Conservation (phyloP, 64 coral and sea anemone species). For the Montipora efflorescens region DNA sequence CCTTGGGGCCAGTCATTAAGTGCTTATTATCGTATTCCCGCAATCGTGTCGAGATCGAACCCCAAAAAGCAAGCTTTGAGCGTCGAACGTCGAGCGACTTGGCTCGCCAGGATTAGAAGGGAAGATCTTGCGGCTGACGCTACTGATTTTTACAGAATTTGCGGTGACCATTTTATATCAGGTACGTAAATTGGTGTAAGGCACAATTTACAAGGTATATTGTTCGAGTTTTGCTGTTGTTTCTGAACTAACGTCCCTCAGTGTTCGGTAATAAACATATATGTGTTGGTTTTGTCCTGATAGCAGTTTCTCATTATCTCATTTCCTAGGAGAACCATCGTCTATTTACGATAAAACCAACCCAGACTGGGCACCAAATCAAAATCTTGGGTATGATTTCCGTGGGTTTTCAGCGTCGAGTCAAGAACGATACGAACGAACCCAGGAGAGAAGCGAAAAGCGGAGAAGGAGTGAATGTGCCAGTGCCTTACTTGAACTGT, state of each 20-base stretch:
- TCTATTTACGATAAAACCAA: neutral
- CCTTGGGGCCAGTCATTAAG: too few species aligned
- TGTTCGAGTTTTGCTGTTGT: neutral
- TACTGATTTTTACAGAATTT: too few species aligned
- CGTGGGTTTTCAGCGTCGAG: neutral
- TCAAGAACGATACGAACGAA: neutral
- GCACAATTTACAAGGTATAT: too few species aligned
- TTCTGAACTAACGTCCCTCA: neutral
- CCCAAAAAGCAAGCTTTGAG: too few species aligned
- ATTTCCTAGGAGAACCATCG: neutral
- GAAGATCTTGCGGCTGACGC: too few species aligned
- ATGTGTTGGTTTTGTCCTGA: neutral
- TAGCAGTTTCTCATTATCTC: neutral
- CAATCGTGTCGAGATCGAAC: too few species aligned
- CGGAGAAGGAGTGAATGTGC: neutral
- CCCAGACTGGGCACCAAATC: neutral
- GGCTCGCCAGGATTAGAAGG: too few species aligned
- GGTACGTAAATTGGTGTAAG: too few species aligned
- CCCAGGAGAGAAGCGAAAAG: neutral
- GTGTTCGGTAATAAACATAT: neutral
- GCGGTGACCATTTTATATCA: too few species aligned
- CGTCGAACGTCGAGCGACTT: too few species aligned
- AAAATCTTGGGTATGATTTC: neutral
- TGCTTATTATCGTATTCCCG: too few species aligned
- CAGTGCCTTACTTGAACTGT: neutral